Conservation (phyloP, 2,797 vertebrate genomes). For the Rachycentron canadum region DNA sequence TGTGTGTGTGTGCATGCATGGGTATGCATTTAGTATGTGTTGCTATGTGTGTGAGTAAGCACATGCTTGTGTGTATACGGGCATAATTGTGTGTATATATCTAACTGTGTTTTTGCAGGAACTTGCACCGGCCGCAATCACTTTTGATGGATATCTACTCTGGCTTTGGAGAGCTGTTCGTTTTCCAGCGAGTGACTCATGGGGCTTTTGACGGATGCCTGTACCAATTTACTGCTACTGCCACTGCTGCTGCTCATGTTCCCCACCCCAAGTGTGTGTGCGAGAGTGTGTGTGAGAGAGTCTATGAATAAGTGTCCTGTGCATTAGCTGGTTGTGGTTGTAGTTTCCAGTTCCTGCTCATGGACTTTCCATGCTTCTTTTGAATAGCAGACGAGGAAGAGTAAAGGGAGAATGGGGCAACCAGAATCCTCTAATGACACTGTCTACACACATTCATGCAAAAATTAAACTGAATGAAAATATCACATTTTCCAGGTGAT, state of each 20-base stretch:
- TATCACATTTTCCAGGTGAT: constrained; percentile 34
- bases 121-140: constrained; percentile 72
- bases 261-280: constrained; percentile 62
- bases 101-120: constrained; percentile 74
- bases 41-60: constrained; percentile 33
- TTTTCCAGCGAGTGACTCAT: constrained; percentile 84
- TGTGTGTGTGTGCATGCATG: constrained; percentile 17
- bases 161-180: constrained; percentile 76
- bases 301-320: constrained; percentile 81
- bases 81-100: constrained; percentile 68
- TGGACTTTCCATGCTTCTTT: constrained; percentile 80
- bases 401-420: constrained; percentile 47
- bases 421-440: constrained; percentile 47
- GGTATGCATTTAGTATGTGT: constrained; percentile 45
- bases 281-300: constrained; percentile 24
- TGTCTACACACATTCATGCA: constrained; percentile 24
- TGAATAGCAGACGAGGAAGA: constrained; percentile 64
- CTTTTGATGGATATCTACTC: constrained; percentile 83
- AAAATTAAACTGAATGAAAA: constrained; percentile 16
- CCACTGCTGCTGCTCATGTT: constrained; percentile 72
- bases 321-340: constrained; percentile 74
- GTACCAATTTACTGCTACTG: constrained; percentile 83
- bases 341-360: constrained; percentile 79
- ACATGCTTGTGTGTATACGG: constrained; percentile 47
- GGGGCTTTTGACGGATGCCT: constrained; percentile 81